Evolutionary conservation across 2,888 invertebrate species (phyloP).

Genomic region (Dicycla oo): DNA sequence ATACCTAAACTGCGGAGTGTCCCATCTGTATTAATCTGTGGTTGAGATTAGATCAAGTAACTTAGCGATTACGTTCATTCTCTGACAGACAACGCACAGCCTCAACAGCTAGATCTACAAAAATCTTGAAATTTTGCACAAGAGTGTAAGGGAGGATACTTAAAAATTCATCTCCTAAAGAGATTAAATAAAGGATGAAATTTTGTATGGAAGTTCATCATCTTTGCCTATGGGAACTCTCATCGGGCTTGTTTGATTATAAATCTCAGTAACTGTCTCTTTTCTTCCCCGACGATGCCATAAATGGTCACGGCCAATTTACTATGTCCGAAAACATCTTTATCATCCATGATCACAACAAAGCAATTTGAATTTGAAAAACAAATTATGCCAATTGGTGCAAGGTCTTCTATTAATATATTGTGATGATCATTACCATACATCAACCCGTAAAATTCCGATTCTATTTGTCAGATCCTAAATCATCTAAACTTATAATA

Average conservation of each 20-base stretch:
- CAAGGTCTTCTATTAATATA: conserved; percentile 38
- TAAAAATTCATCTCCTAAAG: too few species aligned
- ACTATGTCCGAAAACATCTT: conserved; percentile 6
- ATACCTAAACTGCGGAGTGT: too few species aligned
- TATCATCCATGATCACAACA: conserved; percentile 17
- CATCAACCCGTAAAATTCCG: conserved; percentile 29
- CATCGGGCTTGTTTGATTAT: neutral
- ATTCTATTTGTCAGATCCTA: conserved; percentile 43
- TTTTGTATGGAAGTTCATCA: neutral
- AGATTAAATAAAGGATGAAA: neutral
- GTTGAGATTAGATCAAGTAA: conserved; percentile 14
- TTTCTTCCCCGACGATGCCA: neutral
- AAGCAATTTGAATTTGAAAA: conserved; percentile 51
- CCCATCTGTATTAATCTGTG: too few species aligned
- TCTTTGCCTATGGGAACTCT: too few species aligned
- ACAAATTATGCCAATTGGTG: conserved; percentile 49
- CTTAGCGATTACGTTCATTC: too few species aligned
- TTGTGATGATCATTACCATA: conserved; percentile 10
- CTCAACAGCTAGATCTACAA: too few species aligned
- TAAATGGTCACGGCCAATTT: neutral
- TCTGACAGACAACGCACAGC: neutral
- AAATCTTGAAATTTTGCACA: too few species aligned
- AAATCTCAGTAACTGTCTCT: neutral
- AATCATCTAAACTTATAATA: neutral
- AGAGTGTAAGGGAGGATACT: too few species aligned